Percentiles rank a stretch among this genome's conserved stretches.
These are phyloP conservation scores for Corvus cornix DNA, from an alignment of 2,113 vertebrate genomes.

Conservation along the genomic window DNA sequence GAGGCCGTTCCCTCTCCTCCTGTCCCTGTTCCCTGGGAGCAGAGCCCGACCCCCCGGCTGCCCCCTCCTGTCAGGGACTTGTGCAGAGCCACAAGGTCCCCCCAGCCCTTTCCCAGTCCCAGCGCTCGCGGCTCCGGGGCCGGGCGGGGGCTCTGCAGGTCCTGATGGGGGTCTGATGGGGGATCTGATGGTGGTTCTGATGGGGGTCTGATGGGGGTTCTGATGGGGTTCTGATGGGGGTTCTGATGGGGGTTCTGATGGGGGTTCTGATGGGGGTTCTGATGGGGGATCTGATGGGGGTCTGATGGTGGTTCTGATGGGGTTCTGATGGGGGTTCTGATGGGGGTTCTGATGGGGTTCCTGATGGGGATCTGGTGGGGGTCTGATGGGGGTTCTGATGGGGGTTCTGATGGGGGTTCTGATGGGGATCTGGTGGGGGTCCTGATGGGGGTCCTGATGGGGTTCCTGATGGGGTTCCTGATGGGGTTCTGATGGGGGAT, in stretches of 20 bases:
- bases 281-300: too few relatives aligned
- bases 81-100: not conserved
- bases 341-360: not conserved
- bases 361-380: too few relatives aligned
- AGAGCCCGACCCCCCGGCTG: not conserved
- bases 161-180: not conserved
- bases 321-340: not conserved
- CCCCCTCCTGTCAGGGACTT: not conserved
- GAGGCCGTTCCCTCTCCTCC: not conserved
- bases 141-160: fast-evolving
- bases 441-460: too few relatives aligned
- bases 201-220: not conserved
- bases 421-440: too few relatives aligned
- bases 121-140: fast-evolving
- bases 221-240: not conserved
- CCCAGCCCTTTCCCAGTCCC: not conserved
- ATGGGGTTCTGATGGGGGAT: not conserved
- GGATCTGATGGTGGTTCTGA: too few relatives aligned
- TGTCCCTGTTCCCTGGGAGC: not conserved
- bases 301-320: too few relatives aligned
- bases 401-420: not conserved
- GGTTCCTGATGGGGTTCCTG: not conserved
- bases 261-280: too few relatives aligned
- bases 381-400: not conserved
- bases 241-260: not conserved